Percentiles rank a stretch among this genome's conserved stretches.
Conservation (phyloP, 2,888 invertebrate species). For the Pristionchus entomophagus region DNA sequence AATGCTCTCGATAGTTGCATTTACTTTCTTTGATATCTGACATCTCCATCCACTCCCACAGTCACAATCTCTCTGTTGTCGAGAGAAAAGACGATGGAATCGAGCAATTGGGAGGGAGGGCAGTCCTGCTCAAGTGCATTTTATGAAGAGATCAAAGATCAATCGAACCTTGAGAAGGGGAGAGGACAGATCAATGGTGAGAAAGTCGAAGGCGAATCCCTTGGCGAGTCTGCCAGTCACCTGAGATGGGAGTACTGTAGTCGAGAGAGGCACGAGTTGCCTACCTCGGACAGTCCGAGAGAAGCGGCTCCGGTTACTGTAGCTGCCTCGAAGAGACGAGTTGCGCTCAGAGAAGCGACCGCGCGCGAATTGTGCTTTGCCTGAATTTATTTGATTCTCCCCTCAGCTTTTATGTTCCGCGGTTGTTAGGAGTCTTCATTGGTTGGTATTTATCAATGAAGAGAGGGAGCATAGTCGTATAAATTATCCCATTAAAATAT, state of each 20-base stretch:
- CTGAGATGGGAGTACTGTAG: background rate
- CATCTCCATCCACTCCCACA: constrained; percentile 64
- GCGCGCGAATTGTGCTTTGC: constrained; percentile 69
- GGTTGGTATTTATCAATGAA: too few relatives aligned
- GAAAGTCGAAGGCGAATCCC: constrained; percentile 64
- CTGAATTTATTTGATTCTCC: constrained; percentile 53
- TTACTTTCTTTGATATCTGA: constrained; percentile 29
- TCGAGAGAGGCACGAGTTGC: background rate
- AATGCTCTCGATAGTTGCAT: background rate
- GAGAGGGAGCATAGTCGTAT: too few relatives aligned
- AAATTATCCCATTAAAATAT: background rate
- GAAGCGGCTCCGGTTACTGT: constrained; percentile 71
- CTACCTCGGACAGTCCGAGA: constrained; percentile 56
- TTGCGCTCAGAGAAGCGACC: constrained; percentile 63
- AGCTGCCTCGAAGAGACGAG: constrained; percentile 63
- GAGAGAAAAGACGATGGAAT: constrained; percentile 68
- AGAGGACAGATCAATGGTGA: constrained; percentile 61
- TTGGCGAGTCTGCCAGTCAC: constrained; percentile 56
- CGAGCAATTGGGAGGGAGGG: constrained; percentile 57
- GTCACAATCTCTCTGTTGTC: constrained; percentile 70
- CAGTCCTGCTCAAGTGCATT: constrained; percentile 46
- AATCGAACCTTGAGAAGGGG: constrained; percentile 50
- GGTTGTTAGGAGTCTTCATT: too few relatives aligned
- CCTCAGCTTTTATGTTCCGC: background rate
- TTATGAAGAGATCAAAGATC: constrained; percentile 18